phyloP scores from a whole-genome alignment of 2,113 vertebrate genomes.

The Pelecanus crispus region DNA sequence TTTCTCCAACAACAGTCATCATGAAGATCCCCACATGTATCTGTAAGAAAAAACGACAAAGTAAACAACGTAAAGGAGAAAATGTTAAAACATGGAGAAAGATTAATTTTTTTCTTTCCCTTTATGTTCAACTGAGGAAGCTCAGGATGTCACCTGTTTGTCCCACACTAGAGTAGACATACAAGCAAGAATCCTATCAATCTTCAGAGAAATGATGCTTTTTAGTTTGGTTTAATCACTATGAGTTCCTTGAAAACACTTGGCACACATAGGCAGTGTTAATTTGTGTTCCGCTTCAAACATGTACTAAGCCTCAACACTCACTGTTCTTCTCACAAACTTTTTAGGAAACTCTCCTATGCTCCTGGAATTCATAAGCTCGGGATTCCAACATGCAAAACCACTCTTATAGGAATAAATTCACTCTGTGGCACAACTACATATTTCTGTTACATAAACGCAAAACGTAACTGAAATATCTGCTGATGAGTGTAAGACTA shows the following conservation, averaged over 20 bases:
- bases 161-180: neutral
- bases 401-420: neutral
- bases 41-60: neutral
- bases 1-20: neutral
- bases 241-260: neutral
- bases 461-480: neutral
- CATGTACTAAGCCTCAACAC: neutral
- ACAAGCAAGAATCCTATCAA: neutral
- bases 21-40: accelerated
- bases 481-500: neutral
- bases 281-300: neutral
- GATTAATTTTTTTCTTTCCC: neutral
- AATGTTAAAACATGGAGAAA: neutral
- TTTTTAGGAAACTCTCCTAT: neutral
- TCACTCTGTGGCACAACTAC: neutral
- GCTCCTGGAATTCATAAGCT: neutral
- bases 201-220: neutral
- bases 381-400: neutral
- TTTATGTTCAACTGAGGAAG: neutral
- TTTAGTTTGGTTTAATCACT: neutral
- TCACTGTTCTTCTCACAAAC: neutral
- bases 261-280: neutral
- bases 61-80: neutral
- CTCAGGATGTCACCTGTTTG: neutral
- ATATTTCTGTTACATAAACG: neutral